These are phyloP conservation scores for Sinocyclocheilus rhinocerous DNA, from an alignment of 2,113 vertebrate genomes.

Conservation along the genomic window DNA sequence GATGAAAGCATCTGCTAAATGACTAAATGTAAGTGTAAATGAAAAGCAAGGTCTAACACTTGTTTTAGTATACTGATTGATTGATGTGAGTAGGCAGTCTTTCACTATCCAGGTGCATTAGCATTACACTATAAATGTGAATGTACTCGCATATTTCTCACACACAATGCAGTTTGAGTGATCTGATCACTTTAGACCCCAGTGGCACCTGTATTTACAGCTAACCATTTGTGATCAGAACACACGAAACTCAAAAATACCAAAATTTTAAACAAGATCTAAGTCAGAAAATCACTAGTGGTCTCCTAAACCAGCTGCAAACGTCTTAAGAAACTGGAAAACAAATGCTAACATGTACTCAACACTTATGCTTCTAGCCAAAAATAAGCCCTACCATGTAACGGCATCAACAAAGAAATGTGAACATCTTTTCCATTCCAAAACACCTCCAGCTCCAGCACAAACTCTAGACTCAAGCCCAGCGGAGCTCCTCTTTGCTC, in stretches of 20 bases:
- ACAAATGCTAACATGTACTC: not conserved
- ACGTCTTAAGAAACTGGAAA: too few relatives aligned
- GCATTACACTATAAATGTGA: not conserved
- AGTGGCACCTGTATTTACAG: not conserved
- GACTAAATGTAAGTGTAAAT: too few relatives aligned
- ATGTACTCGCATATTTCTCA: not conserved
- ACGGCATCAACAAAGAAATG: not conserved
- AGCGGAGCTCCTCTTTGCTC: slow-evolving; percentile 39
- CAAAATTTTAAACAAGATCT: not conserved
- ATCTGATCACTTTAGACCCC: not conserved
- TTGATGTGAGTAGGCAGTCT: not conserved
- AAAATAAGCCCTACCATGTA: not conserved
- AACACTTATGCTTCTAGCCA: not conserved
- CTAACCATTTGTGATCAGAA: not conserved
- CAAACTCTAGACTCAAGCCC: slow-evolving; percentile 28
- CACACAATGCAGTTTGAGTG: not conserved
- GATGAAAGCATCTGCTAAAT: too few relatives aligned
- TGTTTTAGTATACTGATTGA: not conserved
- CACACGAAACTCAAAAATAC: not conserved
- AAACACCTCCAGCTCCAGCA: slow-evolving; percentile 23
- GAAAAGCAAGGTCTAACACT: not conserved
- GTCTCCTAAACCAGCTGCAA: not conserved
- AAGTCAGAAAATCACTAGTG: not conserved
- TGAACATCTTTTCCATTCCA: not conserved
- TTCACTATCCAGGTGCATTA: not conserved